Evolutionary conservation across 1,140 invertebrate genomes (phyloP), one percentile per base, ranked within the genome.

Genomic region (Camponotus pennsylvanicus): DNA sequence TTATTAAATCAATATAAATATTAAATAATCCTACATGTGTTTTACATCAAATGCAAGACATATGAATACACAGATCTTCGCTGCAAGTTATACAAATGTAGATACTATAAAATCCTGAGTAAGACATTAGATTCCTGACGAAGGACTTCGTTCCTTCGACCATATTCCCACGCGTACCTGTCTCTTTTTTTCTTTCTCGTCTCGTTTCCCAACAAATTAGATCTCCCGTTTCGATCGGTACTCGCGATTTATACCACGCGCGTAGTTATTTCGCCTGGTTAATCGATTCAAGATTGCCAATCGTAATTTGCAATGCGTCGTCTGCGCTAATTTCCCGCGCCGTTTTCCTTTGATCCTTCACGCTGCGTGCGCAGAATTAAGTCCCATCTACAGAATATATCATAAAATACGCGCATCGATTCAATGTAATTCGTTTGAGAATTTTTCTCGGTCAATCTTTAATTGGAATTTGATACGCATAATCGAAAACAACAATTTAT

Each of bases 161-260:
- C 21, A 42, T 42, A 49, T 87, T 87, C 82, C 67, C 82, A 85
- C 85, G 67, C 45, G 11, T 49, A 13, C 4, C 45, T 0, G 11
- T 15, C 13, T 49, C 45, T 49, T 7, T 49, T 11, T 13, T 49
- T 49, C 27, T 75, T 49, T 59, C 64, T 82, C 34, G 4, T 69
- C 59, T 37, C 67, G 69, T 86, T 88, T 71, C 27, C 52, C 52
- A 86, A 88, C 84, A 86, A 88, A 88, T 88, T 85, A 86, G 49
- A 15, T 52, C 15, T 52, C 45, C 45, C 45, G 13, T 4, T 49
- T 49, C 45, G 45, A 49, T 49, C 11, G 45, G 11, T 21, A 21
- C 1, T 21, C 37, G 42, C 69, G 64, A 88, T 86, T 86, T 86
- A 52, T 83, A 80, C 61, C 61, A 6, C 55, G 9, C 61, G 8